Evolutionary conservation across 2,113 vertebrate genomes (phyloP), one percentile per base, ranked within the genome.

Genomic region (Proteles cristata): DNA sequence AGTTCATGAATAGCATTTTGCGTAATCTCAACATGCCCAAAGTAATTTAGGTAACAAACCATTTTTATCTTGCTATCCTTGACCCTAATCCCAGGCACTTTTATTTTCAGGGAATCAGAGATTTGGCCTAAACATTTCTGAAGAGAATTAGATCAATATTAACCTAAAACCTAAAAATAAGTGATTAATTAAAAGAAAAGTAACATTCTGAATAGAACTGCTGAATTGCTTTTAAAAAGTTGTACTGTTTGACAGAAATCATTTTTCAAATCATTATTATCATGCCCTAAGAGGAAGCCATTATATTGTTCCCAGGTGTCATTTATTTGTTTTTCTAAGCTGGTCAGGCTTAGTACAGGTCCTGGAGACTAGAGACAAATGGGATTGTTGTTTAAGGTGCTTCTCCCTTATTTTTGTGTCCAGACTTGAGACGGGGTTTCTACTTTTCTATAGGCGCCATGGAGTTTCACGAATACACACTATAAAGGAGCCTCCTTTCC

Each of bases 121-220:
- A 77, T 1, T 84, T 85, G 21, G 4, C 11, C 45, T 90, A 48
- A 92, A 63, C 17, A 55, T 21, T 81, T 77, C n/a, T 61, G 33
- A 82, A 92, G 14, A 92, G 66, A 89, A 94, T 79, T 74, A 61
- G 39, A 63, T 93, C 12, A 31, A 33, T 50, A 69, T 76, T 94
- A 58, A 73, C 11, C 39, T 80, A 83, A 90, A 92, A 83, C 11
- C n/a, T 88, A 83, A 87, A 93, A 83, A 84, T 45, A 79, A 69
- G 35, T 89, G 19, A 25, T 73, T 1, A 55, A 26, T 33, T 89
- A 16, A 55, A 43, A 96, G n/a, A n/a, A 79, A 74, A 95, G 1
- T 43, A 83, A 48, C 23, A 19, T 74, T 58, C 3, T 82, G 4
- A 68, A 65, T 35, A 95, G n/a, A 95, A n/a, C n/a, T n/a, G n/a